These are phyloP conservation scores for Microhierax caerulescens DNA, from an alignment of 2,797 vertebrate species.

Conservation along the genomic window DNA sequence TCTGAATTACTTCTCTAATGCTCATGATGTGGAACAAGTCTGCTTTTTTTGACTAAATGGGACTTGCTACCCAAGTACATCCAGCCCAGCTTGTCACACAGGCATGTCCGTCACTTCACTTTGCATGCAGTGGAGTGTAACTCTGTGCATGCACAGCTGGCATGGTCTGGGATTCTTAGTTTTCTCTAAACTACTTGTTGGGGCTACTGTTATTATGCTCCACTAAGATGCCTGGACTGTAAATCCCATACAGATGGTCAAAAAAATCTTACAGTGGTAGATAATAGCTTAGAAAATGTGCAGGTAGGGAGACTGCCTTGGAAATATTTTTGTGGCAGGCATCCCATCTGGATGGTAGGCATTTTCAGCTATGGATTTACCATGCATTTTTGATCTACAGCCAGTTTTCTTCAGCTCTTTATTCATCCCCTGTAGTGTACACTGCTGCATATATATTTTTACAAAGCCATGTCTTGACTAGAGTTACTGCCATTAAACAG, in stretches of 20 bases:
- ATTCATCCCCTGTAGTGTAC: not conserved
- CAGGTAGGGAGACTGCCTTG: not conserved
- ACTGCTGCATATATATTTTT: not conserved
- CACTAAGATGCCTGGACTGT: not conserved
- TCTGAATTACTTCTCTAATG: not conserved
- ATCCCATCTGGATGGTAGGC: not conserved
- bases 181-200: not conserved
- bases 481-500: not conserved
- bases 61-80: no score
- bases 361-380: not conserved
- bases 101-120: not conserved
- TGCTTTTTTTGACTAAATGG: not conserved
- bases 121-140: not conserved
- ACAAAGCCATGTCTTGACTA: not conserved
- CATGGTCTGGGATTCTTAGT: not conserved
- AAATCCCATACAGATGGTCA: not conserved
- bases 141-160: not conserved
- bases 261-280: not conserved
- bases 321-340: not conserved
- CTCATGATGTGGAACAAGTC: not conserved
- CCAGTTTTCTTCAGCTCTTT: not conserved
- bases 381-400: not conserved
- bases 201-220: not conserved
- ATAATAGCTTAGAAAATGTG: not conserved
- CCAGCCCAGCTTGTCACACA: not conserved